Base-by-base conservation (phyloP, 2,113 vertebrate genomes). In the Chamaetylas fuelleborni region DNA sequence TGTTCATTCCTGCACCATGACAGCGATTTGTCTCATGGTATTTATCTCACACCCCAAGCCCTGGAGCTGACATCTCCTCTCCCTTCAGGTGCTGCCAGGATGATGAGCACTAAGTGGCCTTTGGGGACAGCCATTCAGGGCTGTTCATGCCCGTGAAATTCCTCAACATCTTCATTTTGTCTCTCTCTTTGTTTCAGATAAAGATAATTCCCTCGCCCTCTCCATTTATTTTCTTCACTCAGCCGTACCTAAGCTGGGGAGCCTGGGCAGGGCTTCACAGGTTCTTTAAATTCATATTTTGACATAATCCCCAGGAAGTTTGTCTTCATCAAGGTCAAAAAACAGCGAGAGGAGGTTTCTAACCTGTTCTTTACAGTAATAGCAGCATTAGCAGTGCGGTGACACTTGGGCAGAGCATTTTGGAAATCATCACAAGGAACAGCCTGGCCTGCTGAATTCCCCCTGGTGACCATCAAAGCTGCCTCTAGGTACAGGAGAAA, bases 261-360 rank as follows among this genome's bases (percentile, higher is more conserved):
- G 71, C 64, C 66, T 38, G 54, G 38, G 22, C 60, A 80, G 54
- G 79, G 53, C 67, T 81, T 95, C 31, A 17, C 36, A 76, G 56
- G 56, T 86, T 66, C 56, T 92, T 86, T 81, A 66, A 88, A 19
- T 86, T 85, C 48, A 38, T 57, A 20, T 86, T 94, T 92, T 91
- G 65, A 78, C 51, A 45, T 60, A 84, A 92, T 64, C 18, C 53
- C 43, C 47, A 1, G 34, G 34, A 87, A 81, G 40, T 93, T 95
- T 72, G 60, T 74, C 86, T 84, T 84, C n/a, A 20, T 81, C 51
- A 81, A 84, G 77, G 83, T 81, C 77, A 76, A 34, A 84, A 67
- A 69, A 5, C 56, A 33, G 14, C 2, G 29, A 28, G 64, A 51
- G 74, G 47, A 93, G 61, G 45, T 73, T 88, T 90, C 8, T 48